A percentile compares a stretch with the other conserved stretches of the same genome.
These are phyloP conservation scores for Flabesymbios commensalis DNA, from an alignment of 2,888 invertebrate genomes.

Conservation along the genomic window DNA sequence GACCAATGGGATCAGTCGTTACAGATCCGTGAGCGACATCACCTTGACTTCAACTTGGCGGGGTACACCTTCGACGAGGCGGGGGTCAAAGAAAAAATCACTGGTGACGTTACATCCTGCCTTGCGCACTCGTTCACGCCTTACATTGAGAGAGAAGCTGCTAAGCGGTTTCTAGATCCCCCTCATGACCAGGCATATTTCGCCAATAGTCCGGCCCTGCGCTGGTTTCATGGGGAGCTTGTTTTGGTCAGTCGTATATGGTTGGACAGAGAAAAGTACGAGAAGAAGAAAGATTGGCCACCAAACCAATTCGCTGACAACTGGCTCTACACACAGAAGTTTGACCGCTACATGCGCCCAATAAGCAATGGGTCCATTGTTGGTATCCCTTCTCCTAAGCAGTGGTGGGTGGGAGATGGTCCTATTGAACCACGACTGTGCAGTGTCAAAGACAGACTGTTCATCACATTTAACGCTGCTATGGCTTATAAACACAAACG, in stretches of 20 bases:
- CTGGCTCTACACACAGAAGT: conserved; percentile 40
- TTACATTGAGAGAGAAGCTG: conserved; percentile 35
- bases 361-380: conserved; percentile 35
- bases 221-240: conserved; percentile 34
- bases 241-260: conserved; percentile 39
- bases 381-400: conserved; percentile 39
- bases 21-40: conserved; percentile 2
- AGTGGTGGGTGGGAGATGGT: conserved; percentile 41
- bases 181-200: conserved; percentile 34
- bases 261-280: conserved; percentile 40
- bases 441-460: conserved; percentile 26
- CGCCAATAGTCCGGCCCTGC: conserved; percentile 41
- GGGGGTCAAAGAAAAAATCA: conserved; percentile 17
- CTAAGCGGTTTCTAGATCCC: conserved; percentile 37
- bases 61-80: conserved; percentile 32
- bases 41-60: conserved; percentile 18
- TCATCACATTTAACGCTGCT: conserved; percentile 38
- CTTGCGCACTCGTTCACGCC: conserved; percentile 41
- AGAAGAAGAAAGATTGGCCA: conserved; percentile 36
- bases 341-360: conserved; percentile 35
- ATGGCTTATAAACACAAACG: conserved; percentile 31
- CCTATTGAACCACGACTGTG: conserved; percentile 41
- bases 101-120: conserved; percentile 13
- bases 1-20: background rate
- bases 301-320: conserved; percentile 43